Evolutionary conservation across 2,797 vertebrate species (phyloP).

Genomic region (Tympanoctomys barrerae): DNA sequence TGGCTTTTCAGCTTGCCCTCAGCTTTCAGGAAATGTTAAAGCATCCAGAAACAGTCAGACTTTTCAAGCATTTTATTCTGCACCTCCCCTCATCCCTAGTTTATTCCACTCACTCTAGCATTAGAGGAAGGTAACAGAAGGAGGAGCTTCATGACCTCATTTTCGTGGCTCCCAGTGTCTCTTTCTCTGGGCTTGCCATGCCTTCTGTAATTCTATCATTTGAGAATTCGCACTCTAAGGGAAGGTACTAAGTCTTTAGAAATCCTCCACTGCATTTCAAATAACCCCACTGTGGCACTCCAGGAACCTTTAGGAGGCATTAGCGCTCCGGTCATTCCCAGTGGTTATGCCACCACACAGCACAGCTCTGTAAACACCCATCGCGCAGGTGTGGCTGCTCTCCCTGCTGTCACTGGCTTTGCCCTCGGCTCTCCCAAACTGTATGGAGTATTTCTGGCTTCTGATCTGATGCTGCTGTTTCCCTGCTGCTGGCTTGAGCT

Average conservation of each 20-base stretch:
- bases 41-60: background rate
- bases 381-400: background rate
- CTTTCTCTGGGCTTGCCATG: background rate
- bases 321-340: background rate
- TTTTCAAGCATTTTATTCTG: too few species aligned
- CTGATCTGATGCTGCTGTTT: background rate
- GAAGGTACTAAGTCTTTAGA: background rate
- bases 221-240: background rate
- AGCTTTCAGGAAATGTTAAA: background rate
- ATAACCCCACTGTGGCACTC: background rate
- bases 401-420: background rate
- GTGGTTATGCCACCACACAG: background rate
- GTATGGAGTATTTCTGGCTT: background rate
- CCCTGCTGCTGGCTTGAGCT: background rate
- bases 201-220: background rate
- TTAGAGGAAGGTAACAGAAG: background rate
- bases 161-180: background rate
- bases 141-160: background rate
- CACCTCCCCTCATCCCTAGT: background rate
- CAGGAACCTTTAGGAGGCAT: background rate
- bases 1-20: background rate
- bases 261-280: conserved; percentile 3
- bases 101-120: background rate
- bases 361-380: fast-evolving
- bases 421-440: background rate